Evolutionary conservation across 2,113 vertebrate species (phyloP), one percentile per base, ranked within the genome.

Genomic region (Marmota monax): DNA sequence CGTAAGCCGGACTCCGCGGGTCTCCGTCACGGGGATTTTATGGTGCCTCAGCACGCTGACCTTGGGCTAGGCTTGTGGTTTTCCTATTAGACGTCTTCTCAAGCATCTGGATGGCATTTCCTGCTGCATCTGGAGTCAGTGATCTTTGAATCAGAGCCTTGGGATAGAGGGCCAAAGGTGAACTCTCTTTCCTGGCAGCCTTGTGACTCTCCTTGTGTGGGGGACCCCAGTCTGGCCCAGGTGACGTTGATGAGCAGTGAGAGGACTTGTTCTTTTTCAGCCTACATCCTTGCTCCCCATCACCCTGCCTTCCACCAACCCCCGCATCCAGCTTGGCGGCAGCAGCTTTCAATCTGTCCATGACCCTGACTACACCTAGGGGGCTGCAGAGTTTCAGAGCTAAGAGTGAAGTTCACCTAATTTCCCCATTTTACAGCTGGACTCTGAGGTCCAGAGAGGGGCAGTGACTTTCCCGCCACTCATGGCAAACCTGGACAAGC

Each of bases 351-450:
- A 10, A 8, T 29, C 34, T 34, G 32, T 22, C 32, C 20, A 0
- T 0, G 0, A 22, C 20, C 83, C 18, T 10, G 12, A 1, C 20
- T 32, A 4, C 16, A 23, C 2, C 1, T 3, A 25, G 17, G 34
- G 27, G 10, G 4, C 17, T 12, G 4, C 42, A 32, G 32, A 73
- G 17, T 14, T 51, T 16, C 42, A 29, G 22, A 56, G 72, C 2
- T 51, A 6, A 27, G 45, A 17, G 29, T 20, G 45, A 32, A 16
- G 5, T 5, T 34, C 42, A 2, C 10, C 27, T 23, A 70, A 13
- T 17, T 27, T 8, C 22, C 22, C 67, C 10, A 12, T 34, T 74
- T 45, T 34, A 5, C 18, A 27, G 42, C 27, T 34, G 22, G 37
- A 58, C 45, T 2, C 45, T 25, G 53, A 70, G 69, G 8, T 45